Conservation (phyloP, 1,140 invertebrate species). For the Tetramorium simillimum region DNA sequence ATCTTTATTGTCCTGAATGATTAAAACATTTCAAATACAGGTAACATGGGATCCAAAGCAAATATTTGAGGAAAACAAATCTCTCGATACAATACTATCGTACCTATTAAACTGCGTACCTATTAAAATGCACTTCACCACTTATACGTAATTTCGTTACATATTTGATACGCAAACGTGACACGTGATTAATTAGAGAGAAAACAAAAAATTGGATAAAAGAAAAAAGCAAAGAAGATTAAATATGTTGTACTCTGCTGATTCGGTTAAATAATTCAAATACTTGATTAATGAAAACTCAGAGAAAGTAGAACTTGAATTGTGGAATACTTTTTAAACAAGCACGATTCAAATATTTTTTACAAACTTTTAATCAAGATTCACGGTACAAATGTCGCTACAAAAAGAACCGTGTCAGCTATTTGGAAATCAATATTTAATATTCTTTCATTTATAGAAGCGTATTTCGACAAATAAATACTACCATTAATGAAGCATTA, state of each 20-base stretch:
- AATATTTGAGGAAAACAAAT: constrained; percentile 1
- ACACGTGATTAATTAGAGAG: constrained; percentile 2
- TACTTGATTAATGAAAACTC: constrained; percentile 1
- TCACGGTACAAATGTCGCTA: not conserved
- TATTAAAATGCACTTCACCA: not conserved
- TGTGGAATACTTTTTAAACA: not conserved
- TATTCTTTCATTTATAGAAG: not conserved
- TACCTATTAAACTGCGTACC: not conserved
- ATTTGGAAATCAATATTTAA: not conserved
- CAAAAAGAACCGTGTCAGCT: not conserved
- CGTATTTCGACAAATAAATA: not conserved
- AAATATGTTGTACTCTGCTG: not conserved
- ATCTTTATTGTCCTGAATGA: not conserved
- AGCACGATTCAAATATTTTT: not conserved
- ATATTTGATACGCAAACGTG: not conserved
- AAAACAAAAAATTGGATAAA: not conserved
- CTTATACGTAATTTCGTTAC: not conserved
- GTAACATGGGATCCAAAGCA: not conserved
- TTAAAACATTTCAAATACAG: not conserved
- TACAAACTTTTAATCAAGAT: not conserved
- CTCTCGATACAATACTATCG: not conserved
- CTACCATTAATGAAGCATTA: not conserved
- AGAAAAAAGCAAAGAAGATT: not conserved
- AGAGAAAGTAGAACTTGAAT: not conserved
- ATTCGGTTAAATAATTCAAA: not conserved